Evolutionary conservation across 2,797 vertebrate genomes (phyloP).

Genomic region (Esox masquinongy): DNA sequence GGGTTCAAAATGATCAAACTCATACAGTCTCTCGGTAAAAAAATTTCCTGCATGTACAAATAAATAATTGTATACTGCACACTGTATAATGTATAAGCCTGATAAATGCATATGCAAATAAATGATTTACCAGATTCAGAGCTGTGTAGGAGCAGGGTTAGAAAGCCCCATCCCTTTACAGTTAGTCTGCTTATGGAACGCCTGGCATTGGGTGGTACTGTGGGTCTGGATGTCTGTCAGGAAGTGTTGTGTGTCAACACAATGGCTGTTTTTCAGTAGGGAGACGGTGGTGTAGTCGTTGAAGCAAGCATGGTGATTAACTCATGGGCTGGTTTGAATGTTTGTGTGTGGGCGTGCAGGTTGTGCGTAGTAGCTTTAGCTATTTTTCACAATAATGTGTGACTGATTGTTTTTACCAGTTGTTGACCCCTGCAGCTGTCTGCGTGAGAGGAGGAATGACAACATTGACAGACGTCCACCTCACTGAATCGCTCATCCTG

Average conservation of each 20-base stretch:
- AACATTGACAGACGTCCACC: constrained; percentile 35
- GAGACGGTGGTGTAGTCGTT: constrained; percentile 23
- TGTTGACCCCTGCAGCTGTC: background rate
- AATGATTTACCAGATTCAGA: background rate
- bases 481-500: background rate
- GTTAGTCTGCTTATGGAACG: constrained; percentile 29
- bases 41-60: no score
- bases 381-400: background rate
- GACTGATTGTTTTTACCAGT: background rate
- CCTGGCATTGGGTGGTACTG: constrained; percentile 39
- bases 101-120: background rate
- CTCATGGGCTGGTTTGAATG: background rate
- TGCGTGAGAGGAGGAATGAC: background rate
- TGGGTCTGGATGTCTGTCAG: constrained; percentile 45
- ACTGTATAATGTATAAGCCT: background rate
- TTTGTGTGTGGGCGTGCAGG: constrained; percentile 1
- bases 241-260: constrained; percentile 58
- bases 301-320: background rate
- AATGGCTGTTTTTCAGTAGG: constrained; percentile 54
- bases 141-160: constrained; percentile 50
- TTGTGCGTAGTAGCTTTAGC: background rate
- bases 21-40: background rate
- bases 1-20: background rate
- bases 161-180: constrained; percentile 19
- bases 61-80: background rate